Evolutionary conservation across 2,113 vertebrate species (phyloP).

Genomic region (Tyto alba): DNA sequence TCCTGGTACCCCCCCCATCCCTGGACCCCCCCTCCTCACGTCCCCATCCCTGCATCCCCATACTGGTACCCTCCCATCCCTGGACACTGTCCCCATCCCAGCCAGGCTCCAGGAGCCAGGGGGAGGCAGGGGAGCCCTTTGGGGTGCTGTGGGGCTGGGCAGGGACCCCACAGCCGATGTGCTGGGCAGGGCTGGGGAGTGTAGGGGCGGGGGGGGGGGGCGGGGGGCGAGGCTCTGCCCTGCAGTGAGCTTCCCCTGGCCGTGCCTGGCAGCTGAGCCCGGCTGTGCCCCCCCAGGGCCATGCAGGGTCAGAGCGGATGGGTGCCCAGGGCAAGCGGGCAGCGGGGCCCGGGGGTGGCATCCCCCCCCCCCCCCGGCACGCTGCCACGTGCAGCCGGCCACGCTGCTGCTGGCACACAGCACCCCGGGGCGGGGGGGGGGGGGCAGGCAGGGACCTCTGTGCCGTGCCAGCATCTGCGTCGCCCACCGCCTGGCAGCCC

Average conservation of each 20-base stretch:
- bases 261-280: neutral
- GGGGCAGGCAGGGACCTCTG: neutral
- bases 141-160: neutral
- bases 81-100: neutral
- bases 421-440: neutral
- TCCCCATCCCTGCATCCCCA: neutral
- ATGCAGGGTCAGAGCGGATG: neutral
- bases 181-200: neutral
- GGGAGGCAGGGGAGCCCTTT: neutral
- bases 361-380: neutral
- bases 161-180: rapidly evolving
- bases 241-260: neutral
- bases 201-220: no score
- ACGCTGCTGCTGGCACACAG: neutral
- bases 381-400: neutral
- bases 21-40: neutral
- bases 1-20: neutral
- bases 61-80: no score
- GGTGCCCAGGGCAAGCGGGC: neutral
- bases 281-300: neutral
- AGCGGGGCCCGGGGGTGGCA: neutral
- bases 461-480: neutral
- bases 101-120: neutral
- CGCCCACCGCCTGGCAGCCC: slow-evolving; percentile 21
- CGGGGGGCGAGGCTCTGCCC: neutral